Evolutionary conservation across 2,888 invertebrate species (phyloP), one percentile per base, ranked within the genome.

Genomic region (Thyatira batis): DNA sequence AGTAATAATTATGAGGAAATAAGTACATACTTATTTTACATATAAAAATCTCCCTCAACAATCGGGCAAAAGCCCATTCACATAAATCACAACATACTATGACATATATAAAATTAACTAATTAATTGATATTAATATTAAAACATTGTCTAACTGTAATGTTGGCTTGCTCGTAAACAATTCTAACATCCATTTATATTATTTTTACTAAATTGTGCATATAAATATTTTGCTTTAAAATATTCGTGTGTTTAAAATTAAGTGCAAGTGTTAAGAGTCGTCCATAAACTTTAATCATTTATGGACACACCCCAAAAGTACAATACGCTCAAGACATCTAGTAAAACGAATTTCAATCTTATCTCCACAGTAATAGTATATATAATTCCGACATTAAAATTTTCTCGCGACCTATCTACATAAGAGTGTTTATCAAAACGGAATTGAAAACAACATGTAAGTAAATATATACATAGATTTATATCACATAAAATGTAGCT

Each of bases 401-500:
- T 2, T 39, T 39, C 8, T 8, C 45, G 63, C 48, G 45, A 44
- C 67, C 59, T 51, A 50, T 49, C 49, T 51, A 50, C 51, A 52
- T 45, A n/a, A n/a, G 50, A 52, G 25, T 43, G 25, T 39, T 20
- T 39, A 49, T 44, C 21, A 51, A 48, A 51, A 46, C 33, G 45
- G 21, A 43, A 28, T 52, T 52, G 23, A 48, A 54, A 44, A 30
- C 39, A 53, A 11, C 13, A 53, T 46, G 44, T 49, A 48, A n/a
- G 57, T 17, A 50, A 55, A 52, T 49, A 60, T 65, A 63, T 62
- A 45, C 63, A 61, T 62, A 57, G 55, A 58, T 57, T 60, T 52
- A 21, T 61, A 67, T 76, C 76, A 75, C 76, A 78, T 76, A 77
- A 58, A 65, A 65, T 58, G 58, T 57, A 67, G 69, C 67, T 69